Conservation (phyloP, 35 echinoderm and acorn worm species). For the Hemicentrotus pulcherrimus region DNA sequence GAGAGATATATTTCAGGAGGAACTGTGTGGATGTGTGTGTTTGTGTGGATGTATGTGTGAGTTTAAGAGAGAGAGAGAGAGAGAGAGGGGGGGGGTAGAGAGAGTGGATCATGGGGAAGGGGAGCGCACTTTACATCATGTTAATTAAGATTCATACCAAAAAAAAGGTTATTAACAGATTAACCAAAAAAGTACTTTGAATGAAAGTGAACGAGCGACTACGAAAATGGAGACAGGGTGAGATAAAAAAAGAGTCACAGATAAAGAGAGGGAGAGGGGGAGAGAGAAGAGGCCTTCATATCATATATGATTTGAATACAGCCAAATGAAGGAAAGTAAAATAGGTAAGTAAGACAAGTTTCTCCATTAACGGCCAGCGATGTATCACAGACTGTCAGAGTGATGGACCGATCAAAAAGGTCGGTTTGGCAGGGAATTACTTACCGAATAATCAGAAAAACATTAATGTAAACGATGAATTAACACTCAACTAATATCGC, state of each 20-base stretch:
- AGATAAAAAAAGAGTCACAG: neutral
- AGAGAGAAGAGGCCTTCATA: neutral
- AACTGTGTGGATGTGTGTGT: too few species aligned
- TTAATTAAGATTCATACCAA: neutral
- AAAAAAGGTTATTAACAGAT: neutral
- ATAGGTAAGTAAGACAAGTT: conserved; percentile 20
- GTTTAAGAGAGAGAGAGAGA: neutral
- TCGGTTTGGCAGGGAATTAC: conserved; percentile 46
- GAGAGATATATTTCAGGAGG: too few species aligned
- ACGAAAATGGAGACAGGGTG: neutral
- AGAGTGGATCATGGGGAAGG: neutral
- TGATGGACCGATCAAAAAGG: neutral
- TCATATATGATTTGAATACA: neutral
- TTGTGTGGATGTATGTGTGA: too few species aligned
- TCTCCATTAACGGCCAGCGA: conserved; percentile 36
- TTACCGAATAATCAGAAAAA: conserved; percentile 49
- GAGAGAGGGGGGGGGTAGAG: neutral
- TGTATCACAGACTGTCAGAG: neutral
- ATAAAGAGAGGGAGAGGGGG: neutral
- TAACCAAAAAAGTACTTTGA: neutral
- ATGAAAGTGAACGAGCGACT: neutral
- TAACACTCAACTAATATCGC: conserved; percentile 40
- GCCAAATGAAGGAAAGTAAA: neutral
- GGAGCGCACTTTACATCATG: neutral
- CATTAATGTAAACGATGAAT: conserved; percentile 58